These are phyloP conservation scores for Microcebus lehilahytsara DNA, from an alignment of 2,113 vertebrate species.

Conservation along the genomic window DNA sequence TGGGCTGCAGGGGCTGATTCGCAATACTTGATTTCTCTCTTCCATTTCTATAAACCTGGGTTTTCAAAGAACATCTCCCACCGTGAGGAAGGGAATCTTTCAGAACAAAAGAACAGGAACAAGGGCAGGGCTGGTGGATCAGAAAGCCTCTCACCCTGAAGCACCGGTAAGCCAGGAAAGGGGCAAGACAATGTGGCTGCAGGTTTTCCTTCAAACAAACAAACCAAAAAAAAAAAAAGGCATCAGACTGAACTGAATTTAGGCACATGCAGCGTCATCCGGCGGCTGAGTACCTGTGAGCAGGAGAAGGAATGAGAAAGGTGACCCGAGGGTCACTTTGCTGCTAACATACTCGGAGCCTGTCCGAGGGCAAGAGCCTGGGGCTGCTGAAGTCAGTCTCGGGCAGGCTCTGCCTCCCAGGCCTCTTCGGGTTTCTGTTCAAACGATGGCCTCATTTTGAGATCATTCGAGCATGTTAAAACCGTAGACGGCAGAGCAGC, in stretches of 20 bases:
- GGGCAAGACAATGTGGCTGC: fast-evolving
- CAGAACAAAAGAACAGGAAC: not conserved
- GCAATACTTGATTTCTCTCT: not conserved
- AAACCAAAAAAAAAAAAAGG: not conserved
- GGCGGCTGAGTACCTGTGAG: not conserved
- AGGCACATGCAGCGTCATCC: not conserved
- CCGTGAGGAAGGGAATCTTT: not conserved
- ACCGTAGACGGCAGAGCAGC: slow-evolving; percentile 42
- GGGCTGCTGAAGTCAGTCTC: slow-evolving; percentile 37
- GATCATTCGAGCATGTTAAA: slow-evolving; percentile 65
- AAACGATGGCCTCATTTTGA: slow-evolving; percentile 67
- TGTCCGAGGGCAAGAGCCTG: not conserved
- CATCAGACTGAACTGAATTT: not conserved
- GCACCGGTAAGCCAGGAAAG: not conserved
- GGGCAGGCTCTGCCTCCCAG: slow-evolving; percentile 8
- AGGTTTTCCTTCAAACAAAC: not conserved
- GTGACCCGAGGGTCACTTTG: not conserved
- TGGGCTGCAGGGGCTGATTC: not conserved
- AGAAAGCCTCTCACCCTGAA: not conserved
- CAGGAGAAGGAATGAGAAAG: not conserved
- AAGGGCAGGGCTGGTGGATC: not conserved
- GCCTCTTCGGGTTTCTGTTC: slow-evolving; percentile 50
- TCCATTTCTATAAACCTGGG: not conserved
- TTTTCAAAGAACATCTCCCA: not conserved
- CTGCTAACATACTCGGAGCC: not conserved